Evolutionary conservation across 2,113 vertebrate species (phyloP).

Genomic region (Gallinago undulata): DNA sequence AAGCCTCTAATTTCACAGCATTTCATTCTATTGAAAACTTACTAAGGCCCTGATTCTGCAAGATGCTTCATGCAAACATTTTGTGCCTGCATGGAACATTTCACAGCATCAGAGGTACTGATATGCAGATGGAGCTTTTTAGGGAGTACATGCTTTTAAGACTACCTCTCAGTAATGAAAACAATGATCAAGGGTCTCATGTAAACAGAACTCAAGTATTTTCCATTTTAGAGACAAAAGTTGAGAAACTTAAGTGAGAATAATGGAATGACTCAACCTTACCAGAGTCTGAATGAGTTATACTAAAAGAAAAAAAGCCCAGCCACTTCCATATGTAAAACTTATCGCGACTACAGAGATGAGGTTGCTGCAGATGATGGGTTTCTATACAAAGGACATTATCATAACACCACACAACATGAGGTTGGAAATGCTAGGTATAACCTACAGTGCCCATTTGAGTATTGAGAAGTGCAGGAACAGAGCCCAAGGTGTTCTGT

Average conservation of each 20-base stretch:
- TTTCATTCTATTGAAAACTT: conserved; percentile 6
- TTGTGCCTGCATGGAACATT: conserved; percentile 50
- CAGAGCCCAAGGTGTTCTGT: conserved; percentile 73
- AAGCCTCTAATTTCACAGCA: conserved; percentile 13
- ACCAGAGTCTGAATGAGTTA: conserved; percentile 54
- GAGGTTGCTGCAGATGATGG: conserved; percentile 67
- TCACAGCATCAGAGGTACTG: conserved; percentile 48
- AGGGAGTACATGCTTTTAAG: conserved; percentile 42
- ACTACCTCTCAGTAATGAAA: conserved; percentile 23
- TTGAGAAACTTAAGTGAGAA: conserved; percentile 56
- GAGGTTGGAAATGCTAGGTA: conserved; percentile 73
- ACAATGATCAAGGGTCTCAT: conserved; percentile 31
- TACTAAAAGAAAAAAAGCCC: conserved; percentile 58
- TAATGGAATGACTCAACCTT: conserved; percentile 65
- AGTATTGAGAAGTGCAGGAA: conserved; percentile 73
- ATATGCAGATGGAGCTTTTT: conserved; percentile 35
- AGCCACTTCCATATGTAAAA: conserved; percentile 63
- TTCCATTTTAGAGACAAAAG: conserved; percentile 48
- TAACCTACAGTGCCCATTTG: conserved; percentile 73
- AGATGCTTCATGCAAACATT: conserved; percentile 57
- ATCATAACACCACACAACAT: conserved; percentile 71
- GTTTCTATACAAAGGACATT: conserved; percentile 70
- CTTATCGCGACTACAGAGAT: conserved; percentile 66
- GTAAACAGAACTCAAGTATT: conserved; percentile 53
- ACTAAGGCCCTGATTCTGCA: conserved; percentile 55